These are phyloP conservation scores for Rhingia rostrata DNA, from an alignment of 2,888 invertebrate species.

Conservation along the genomic window DNA sequence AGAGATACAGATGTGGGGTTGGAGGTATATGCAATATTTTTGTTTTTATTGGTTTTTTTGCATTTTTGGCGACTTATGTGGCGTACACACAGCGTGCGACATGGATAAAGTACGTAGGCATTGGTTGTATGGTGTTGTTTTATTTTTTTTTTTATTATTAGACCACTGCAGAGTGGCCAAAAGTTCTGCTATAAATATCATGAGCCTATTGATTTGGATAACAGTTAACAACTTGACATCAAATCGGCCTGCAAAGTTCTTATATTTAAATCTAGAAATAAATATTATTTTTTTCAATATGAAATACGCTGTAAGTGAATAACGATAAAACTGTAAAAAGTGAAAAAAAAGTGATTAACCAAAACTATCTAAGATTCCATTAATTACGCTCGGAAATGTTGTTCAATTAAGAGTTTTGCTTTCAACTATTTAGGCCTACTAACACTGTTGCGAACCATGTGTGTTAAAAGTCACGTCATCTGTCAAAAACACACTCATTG, in stretches of 20 bases:
- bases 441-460: too few relatives aligned
- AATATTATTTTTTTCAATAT: constrained; percentile 29
- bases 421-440: too few relatives aligned
- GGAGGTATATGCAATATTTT: constrained; percentile 30
- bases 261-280: constrained; percentile 1
- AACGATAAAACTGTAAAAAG: too few relatives aligned
- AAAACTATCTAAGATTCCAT: too few relatives aligned
- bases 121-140: constrained; percentile 9
- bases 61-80: constrained; percentile 50
- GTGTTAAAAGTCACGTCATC: too few relatives aligned
- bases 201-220: constrained; percentile 33
- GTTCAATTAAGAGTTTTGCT: too few relatives aligned
- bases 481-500: too few relatives aligned
- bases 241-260: constrained; percentile 36
- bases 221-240: constrained; percentile 59
- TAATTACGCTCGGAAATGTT: too few relatives aligned
- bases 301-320: constrained; percentile 68
- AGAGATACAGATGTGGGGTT: constrained; percentile 5
- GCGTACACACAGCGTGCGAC: constrained; percentile 27
- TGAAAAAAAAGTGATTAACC: too few relatives aligned
- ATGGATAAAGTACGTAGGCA: constrained; percentile 48
- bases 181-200: constrained; percentile 67
- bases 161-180: constrained; percentile 19
- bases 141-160: constrained; percentile 14
- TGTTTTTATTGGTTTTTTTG: constrained; percentile 20